Evolutionary conservation across 2,113 vertebrate genomes (phyloP), one percentile per base, ranked within the genome.

Genomic region (Henicopernis longicauda): DNA sequence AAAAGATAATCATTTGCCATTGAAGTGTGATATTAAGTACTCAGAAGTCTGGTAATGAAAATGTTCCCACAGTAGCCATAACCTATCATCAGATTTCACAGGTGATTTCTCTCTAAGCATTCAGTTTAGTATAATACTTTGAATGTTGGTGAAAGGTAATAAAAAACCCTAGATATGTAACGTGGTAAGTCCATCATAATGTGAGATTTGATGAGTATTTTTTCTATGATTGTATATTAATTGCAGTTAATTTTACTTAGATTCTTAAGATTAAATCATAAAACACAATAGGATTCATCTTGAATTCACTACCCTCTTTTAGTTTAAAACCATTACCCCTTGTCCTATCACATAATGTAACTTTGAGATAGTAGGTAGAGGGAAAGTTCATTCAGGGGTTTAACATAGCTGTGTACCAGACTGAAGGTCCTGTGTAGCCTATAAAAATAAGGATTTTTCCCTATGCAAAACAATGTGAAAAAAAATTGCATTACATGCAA

Each of bases 41-140:
- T 89, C 70, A 72, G 27, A 93, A 58, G 65, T 82, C 86, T 31
- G 32, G 40, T 82, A 91, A 93, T 89, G 61, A 52, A 91, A 95
- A 57, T 89, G 49, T 85, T 97, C 94, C 95, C 96, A 89, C 27
- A 87, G 93, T 76, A 96, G 65, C 49, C 73, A 45, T 95, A 95
- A 91, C 65, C 54, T 93, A 45, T 93, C 77, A 87, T 94, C 32
- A 57, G n/a, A 93, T 94, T 96, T 96, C 94, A 96, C 89, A 91
- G 91, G 23, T 93, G 84, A 86, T 52, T 93, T 94, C 57, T 86
- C 73, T 88, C 69, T 85, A 47, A 96, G 73, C 23, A 79, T 86
- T 89, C 20, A 47, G 7, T 70, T 47, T 86, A 47, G 22, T 84
- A 6, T 50, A 89, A 81, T 45, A 50, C 38, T 89, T 66, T 17